Conservation (phyloP, 2,797 vertebrate genomes). For the Gallirallus australis region DNA sequence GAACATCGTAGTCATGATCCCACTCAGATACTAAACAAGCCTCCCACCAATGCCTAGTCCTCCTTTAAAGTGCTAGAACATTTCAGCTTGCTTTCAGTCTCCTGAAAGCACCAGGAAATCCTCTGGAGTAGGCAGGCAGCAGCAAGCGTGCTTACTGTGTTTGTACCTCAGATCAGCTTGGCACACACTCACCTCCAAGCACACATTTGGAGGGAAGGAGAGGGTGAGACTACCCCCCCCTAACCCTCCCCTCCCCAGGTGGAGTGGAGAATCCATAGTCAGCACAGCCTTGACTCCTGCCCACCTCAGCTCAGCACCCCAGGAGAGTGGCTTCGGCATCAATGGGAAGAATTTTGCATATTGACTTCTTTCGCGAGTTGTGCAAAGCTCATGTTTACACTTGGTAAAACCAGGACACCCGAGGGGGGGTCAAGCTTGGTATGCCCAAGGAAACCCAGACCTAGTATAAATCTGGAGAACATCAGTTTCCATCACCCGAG, state of each 20-base stretch:
- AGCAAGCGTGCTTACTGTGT: not conserved
- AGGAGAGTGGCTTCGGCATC: not conserved
- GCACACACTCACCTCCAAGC: not conserved
- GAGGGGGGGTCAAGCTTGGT: not conserved
- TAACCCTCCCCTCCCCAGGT: too few species aligned
- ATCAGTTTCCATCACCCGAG: not conserved
- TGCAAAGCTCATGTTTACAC: not conserved
- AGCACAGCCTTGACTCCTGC: not conserved
- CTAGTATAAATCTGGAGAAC: not conserved
- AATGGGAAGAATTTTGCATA: accelerated
- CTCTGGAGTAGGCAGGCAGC: slow-evolving; percentile 51
- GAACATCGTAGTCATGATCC: slow-evolving; percentile 76
- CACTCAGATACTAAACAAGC: slow-evolving; percentile 72
- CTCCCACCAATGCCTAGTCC: slow-evolving; percentile 66
- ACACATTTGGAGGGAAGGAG: not conserved
- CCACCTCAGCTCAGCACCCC: not conserved
- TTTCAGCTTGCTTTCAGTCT: slow-evolving; percentile 36
- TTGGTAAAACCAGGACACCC: not conserved
- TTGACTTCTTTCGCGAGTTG: not conserved
- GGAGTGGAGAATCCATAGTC: not conserved
- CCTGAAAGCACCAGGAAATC: slow-evolving; percentile 57
- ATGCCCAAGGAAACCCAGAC: not conserved
- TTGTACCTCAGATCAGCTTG: not conserved
- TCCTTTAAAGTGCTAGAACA: slow-evolving; percentile 59
- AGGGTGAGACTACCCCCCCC: not conserved